These are phyloP conservation scores for Philonicus albiceps DNA, from an alignment of 2,888 invertebrate species.

Conservation along the genomic window DNA sequence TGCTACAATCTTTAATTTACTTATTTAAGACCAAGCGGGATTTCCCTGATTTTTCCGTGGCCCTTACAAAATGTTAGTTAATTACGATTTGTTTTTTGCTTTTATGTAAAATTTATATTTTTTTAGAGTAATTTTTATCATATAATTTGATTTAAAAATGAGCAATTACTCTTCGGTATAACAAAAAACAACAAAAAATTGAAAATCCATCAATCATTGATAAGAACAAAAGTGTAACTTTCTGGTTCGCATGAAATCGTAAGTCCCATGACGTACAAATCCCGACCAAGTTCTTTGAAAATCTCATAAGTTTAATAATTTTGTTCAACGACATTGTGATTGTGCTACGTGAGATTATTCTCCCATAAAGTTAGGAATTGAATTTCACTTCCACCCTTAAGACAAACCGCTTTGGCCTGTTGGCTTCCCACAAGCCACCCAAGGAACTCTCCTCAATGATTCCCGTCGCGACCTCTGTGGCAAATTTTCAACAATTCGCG, in stretches of 20 bases:
- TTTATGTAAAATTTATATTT: too few relatives aligned
- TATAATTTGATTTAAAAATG: neutral
- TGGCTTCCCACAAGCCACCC: neutral
- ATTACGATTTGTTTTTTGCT: too few relatives aligned
- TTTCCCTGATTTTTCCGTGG: too few relatives aligned
- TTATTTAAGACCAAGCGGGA: too few relatives aligned
- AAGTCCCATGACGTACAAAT: constrained; percentile 17
- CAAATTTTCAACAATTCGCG: neutral
- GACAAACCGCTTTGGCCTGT: neutral
- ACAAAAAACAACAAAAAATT: neutral
- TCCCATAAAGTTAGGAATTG: constrained; percentile 36
- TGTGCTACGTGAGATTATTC: constrained; percentile 38
- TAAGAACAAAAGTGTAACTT: neutral
- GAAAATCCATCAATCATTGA: neutral
- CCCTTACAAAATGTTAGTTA: too few relatives aligned
- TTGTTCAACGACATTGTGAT: constrained; percentile 36
- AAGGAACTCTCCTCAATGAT: constrained; percentile 1
- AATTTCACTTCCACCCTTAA: neutral
- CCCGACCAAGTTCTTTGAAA: constrained; percentile 2
- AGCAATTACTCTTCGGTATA: neutral
- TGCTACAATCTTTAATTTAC: too few relatives aligned
- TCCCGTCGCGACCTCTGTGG: neutral
- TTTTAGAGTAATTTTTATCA: neutral
- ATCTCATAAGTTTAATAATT: constrained; percentile 29
- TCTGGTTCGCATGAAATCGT: neutral